Conservation (phyloP, 1,140 invertebrate species). For the Manduca sexta region DNA sequence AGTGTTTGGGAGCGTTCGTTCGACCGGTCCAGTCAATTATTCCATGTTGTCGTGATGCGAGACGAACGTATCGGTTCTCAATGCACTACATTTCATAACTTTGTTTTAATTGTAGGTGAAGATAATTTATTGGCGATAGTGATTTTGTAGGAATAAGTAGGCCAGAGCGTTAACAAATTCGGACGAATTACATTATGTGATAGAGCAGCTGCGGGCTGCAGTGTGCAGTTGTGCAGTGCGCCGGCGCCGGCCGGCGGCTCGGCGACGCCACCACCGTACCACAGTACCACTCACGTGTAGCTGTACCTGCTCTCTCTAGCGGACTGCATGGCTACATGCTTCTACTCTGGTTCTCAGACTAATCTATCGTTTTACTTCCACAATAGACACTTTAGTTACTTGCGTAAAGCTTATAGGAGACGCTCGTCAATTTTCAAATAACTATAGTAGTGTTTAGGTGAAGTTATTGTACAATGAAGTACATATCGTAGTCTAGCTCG, state of each 20-base stretch:
- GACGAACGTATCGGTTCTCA: constrained; percentile 39
- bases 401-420: too few species aligned
- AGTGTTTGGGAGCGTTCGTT: constrained; percentile 45
- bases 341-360: constrained; percentile 10
- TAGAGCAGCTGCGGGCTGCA: constrained; percentile 45
- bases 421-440: too few species aligned
- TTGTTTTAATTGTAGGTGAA: constrained; percentile 68
- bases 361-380: constrained; percentile 33
- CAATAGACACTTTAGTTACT: constrained; percentile 34
- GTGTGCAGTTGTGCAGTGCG: constrained; percentile 31
- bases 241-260: constrained; percentile 27
- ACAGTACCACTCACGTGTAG: too few species aligned
- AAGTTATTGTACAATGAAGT: constrained; percentile 18
- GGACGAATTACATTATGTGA: constrained; percentile 68
- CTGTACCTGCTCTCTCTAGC: not conserved
- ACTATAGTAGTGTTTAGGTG: too few species aligned
- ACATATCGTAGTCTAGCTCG: constrained; percentile 53
- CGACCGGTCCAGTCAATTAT: constrained; percentile 65
- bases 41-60: constrained; percentile 36
- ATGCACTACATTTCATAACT: constrained; percentile 66
- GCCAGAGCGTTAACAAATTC: constrained; percentile 65
- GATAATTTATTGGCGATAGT: constrained; percentile 71
- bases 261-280: constrained; percentile 7
- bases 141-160: constrained; percentile 71
- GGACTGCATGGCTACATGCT: constrained; percentile 34